A percentile compares a stretch with the other conserved stretches of the same genome.
phyloP scores from a whole-genome alignment of 2,113 vertebrate species.

The Equus przewalskii region DNA sequence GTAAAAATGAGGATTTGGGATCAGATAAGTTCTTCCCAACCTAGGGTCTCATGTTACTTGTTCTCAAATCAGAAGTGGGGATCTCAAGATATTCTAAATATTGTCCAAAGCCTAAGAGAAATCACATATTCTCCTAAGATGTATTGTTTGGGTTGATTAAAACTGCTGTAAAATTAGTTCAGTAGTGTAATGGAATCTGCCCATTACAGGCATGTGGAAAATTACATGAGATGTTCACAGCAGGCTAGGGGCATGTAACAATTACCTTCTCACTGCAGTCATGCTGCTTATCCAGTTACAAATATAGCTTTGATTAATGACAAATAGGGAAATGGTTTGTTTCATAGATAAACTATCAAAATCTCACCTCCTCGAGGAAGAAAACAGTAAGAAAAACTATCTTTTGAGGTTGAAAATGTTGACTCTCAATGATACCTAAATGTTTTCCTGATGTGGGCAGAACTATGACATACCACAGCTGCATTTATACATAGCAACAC shows the following conservation, averaged over 20 bases:
- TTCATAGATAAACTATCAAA: not conserved
- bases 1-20: not conserved
- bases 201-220: not conserved
- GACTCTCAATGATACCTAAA: not conserved
- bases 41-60: not conserved
- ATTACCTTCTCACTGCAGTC: not conserved
- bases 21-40: not conserved
- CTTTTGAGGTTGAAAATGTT: not conserved
- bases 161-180: not conserved
- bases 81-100: not conserved
- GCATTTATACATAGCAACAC: not conserved
- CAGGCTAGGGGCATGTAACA: not conserved
- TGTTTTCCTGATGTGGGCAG: not conserved
- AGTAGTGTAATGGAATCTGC: not conserved
- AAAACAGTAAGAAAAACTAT: not conserved
- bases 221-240: not conserved
- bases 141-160: not conserved
- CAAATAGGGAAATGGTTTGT: not conserved
- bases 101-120: slow-evolving; percentile 7
- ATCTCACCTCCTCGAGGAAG: not conserved
- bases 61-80: not conserved
- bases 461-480: not conserved
- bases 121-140: not conserved
- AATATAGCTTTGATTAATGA: not conserved
- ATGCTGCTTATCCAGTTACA: not conserved